Evolutionary conservation across 2,888 invertebrate genomes (phyloP).

Genomic region (Drepanosiphum platanoidis): DNA sequence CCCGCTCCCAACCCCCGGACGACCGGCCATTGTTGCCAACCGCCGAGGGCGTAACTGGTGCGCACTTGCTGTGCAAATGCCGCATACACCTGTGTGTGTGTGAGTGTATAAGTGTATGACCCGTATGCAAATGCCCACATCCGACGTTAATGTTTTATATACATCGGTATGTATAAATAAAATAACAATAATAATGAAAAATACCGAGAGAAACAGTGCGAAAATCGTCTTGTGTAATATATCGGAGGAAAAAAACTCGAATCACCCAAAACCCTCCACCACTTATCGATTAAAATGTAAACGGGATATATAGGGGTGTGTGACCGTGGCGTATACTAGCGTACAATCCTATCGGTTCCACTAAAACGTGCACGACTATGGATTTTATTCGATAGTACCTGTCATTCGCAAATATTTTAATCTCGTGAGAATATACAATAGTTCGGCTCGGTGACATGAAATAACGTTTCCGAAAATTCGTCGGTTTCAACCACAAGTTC

Average conservation of each 20-base stretch:
- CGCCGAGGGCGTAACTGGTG: conserved; percentile 31
- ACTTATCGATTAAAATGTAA: background rate
- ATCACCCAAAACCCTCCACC: background rate
- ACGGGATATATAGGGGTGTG: background rate
- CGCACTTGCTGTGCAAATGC: conserved; percentile 51
- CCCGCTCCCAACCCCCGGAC: too few relatives aligned
- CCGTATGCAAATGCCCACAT: background rate
- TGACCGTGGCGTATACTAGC: background rate
- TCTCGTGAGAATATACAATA: too few relatives aligned
- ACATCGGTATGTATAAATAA: background rate
- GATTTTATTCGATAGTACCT: background rate
- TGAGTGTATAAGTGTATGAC: background rate
- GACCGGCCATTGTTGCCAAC: conserved; percentile 52
- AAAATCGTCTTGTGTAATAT: background rate
- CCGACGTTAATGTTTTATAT: background rate
- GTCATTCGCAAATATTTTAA: too few relatives aligned
- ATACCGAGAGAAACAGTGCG: background rate
- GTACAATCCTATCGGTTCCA: background rate
- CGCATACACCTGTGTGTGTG: conserved; percentile 38
- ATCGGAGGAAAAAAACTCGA: background rate
- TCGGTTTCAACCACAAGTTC: too few relatives aligned
- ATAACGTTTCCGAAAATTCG: too few relatives aligned
- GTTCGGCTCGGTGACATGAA: too few relatives aligned
- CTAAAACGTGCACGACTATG: background rate
- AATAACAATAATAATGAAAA: too few relatives aligned